Conservation (phyloP, 2,888 invertebrate genomes). For the Drosophila affinis region DNA sequence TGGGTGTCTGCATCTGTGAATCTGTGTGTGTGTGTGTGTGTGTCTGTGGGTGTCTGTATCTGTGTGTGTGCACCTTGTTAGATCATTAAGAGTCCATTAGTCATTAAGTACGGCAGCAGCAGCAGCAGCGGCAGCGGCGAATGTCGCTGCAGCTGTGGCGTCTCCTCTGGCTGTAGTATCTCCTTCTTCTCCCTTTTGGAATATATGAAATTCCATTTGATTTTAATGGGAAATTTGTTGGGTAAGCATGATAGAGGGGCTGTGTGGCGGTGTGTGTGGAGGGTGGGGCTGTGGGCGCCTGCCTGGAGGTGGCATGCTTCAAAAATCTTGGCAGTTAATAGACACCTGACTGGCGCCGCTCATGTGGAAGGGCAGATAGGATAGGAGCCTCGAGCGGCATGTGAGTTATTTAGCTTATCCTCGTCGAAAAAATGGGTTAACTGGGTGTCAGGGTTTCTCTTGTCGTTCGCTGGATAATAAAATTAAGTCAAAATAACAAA, state of each 20-base stretch:
- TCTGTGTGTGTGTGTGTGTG: slow-evolving; percentile 1
- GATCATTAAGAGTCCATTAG: slow-evolving; percentile 82
- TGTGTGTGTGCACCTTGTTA: slow-evolving; percentile 64
- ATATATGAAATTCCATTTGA: slow-evolving; percentile 64
- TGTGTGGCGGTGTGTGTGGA: background rate
- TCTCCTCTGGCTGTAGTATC: slow-evolving; percentile 3
- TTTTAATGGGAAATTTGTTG: slow-evolving; percentile 66
- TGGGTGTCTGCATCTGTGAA: background rate
- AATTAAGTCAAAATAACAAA: slow-evolving; percentile 12
- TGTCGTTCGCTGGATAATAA: slow-evolving; percentile 1
- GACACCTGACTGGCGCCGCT: slow-evolving; percentile 44
- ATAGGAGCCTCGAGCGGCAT: slow-evolving; percentile 22
- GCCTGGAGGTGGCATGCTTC: slow-evolving; percentile 34
- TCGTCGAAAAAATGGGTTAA: slow-evolving; percentile 39
- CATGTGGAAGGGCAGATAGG: slow-evolving; percentile 51
- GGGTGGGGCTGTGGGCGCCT: background rate
- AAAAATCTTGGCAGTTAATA: slow-evolving; percentile 50
- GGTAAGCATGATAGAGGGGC: slow-evolving; percentile 23
- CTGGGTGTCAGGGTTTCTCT: background rate
- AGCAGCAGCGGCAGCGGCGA: slow-evolving; percentile 17
- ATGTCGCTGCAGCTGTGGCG: slow-evolving; percentile 46
- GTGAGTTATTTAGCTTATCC: slow-evolving; percentile 37
- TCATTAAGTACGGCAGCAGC: slow-evolving; percentile 70
- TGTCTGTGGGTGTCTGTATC: slow-evolving; percentile 8
- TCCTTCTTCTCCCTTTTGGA: slow-evolving; percentile 17